Percentiles rank a stretch among this genome's conserved stretches.
Conservation (phyloP, 2,888 invertebrate species). For the Smittia sp. region DNA sequence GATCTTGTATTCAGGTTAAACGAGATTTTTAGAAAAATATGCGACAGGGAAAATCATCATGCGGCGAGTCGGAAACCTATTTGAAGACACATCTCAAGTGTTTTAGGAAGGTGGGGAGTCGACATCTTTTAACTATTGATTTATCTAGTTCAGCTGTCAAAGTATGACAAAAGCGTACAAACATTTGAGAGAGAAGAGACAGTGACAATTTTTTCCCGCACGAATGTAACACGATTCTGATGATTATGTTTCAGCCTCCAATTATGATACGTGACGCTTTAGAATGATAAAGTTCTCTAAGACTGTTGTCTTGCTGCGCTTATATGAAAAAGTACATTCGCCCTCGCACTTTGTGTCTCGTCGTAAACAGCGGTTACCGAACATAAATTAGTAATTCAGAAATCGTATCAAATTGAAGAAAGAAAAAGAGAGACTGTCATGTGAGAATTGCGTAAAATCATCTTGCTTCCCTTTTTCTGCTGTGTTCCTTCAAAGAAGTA, state of each 20-base stretch:
- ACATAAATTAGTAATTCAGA: constrained; percentile 28
- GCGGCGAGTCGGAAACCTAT: not conserved
- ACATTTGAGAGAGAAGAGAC: not conserved
- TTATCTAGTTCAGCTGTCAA: constrained; percentile 41
- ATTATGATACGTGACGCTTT: too few species aligned
- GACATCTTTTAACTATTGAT: constrained; percentile 33
- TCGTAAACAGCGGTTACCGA: not conserved
- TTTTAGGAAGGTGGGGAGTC: not conserved
- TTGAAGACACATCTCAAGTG: not conserved
- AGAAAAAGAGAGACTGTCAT: constrained; percentile 1
- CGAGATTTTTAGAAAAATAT: not conserved
- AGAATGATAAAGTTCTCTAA: too few species aligned
- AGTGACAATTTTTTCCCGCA: too few species aligned
- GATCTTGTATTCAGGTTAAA: not conserved
- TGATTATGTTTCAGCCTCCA: too few species aligned
- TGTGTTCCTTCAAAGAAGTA: not conserved
- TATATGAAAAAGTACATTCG: too few species aligned
- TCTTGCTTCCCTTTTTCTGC: constrained; percentile 23
- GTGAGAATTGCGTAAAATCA: not conserved
- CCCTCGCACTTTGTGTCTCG: not conserved
- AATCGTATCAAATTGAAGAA: constrained; percentile 19
- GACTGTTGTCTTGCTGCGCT: too few species aligned
- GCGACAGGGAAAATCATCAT: not conserved
- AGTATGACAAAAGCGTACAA: not conserved
- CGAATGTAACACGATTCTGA: too few species aligned